These are phyloP conservation scores for Thaumetopoea pityocampa DNA, from an alignment of 1,140 invertebrate species.

Conservation along the genomic window DNA sequence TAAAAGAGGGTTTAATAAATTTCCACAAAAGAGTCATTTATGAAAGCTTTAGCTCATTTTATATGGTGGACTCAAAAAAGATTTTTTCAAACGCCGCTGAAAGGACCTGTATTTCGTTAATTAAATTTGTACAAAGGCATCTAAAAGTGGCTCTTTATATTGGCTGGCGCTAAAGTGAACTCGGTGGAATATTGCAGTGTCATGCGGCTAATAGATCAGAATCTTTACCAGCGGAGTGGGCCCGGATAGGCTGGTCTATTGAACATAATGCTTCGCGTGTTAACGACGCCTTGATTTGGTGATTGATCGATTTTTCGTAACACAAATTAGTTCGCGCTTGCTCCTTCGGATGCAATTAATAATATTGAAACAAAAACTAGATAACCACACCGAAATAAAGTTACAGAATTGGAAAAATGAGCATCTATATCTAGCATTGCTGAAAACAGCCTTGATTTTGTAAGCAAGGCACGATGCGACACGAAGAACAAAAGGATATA, in stretches of 20 bases:
- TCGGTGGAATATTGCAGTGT: conserved; percentile 41
- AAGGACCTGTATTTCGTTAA: conserved; percentile 59
- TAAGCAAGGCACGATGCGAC: no score
- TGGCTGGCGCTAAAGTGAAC: conserved; percentile 65
- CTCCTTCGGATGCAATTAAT: conserved; percentile 56
- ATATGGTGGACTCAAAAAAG: conserved; percentile 58
- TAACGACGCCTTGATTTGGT: conserved; percentile 65
- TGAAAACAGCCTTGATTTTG: no score
- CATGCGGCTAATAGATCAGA: conserved; percentile 71
- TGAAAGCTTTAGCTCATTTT: conserved; percentile 67
- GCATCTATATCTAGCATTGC: neutral
- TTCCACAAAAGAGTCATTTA: conserved; percentile 64
- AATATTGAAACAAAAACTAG: conserved; percentile 18
- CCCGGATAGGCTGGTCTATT: conserved; percentile 52
- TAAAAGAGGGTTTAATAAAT: conserved; percentile 64
- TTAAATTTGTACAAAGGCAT: conserved; percentile 66
- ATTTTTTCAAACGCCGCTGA: conserved; percentile 56
- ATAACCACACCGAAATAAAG: conserved; percentile 1
- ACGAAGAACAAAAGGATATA: no score
- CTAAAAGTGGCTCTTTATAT: conserved; percentile 61
- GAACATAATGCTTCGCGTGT: conserved; percentile 55
- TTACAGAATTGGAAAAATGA: conserved; percentile 7
- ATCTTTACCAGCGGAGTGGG: conserved; percentile 59
- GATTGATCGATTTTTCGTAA: conserved; percentile 62
- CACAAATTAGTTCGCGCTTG: conserved; percentile 39